These are phyloP conservation scores for Turritopsis dohrnii DNA, from an alignment of 30 jellyfish, hydroid and myxozoan genomes.

Conservation along the genomic window DNA sequence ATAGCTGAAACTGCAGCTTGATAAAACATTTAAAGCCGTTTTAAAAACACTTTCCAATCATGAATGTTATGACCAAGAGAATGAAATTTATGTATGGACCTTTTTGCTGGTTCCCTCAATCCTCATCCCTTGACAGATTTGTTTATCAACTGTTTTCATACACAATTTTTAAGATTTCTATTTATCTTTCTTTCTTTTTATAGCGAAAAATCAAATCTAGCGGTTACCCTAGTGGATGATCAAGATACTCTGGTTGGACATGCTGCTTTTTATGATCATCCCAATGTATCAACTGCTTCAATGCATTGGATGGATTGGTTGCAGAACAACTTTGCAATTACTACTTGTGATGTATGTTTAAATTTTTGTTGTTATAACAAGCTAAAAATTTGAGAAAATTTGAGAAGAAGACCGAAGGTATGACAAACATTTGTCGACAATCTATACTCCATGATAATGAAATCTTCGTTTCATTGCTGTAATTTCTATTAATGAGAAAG, in stretches of 20 bases:
- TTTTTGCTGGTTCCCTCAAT: background rate
- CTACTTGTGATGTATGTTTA: background rate
- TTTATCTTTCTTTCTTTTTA: background rate
- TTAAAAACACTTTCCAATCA: no score
- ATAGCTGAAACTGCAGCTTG: no score
- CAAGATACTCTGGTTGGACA: constrained; percentile 56
- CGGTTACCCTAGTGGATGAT: constrained; percentile 75
- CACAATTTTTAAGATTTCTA: background rate
- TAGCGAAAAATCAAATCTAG: constrained; percentile 91
- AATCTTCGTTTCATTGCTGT: no score
- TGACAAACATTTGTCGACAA: no score
- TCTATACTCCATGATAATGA: no score
- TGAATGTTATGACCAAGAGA: no score
- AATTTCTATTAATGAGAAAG: no score
- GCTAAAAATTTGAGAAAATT: background rate
- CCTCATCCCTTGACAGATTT: background rate
- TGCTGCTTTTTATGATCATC: constrained; percentile 86
- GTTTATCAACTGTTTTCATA: background rate
- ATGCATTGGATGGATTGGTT: constrained; percentile 65
- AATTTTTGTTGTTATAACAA: background rate
- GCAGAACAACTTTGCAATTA: constrained; percentile 12
- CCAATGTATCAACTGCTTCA: constrained; percentile 15
- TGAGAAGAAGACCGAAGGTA: background rate
- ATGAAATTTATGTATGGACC: no score
- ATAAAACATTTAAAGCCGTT: no score